Percentiles rank a stretch among this genome's conserved stretches.
Conservation (phyloP, 2,888 invertebrate species). For the Dioctria linearis region DNA sequence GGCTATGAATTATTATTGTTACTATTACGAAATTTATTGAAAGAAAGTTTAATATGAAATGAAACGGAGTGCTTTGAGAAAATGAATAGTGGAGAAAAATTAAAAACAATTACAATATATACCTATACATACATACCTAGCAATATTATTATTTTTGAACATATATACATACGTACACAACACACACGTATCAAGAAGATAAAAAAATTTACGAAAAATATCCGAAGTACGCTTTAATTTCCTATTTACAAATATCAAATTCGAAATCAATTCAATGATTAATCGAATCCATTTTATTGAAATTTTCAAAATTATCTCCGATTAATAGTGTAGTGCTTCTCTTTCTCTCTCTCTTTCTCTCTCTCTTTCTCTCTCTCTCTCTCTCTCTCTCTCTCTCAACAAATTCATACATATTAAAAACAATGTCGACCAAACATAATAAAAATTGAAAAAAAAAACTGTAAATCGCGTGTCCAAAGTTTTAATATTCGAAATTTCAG, state of each 20-base stretch:
- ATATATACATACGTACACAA: conserved; percentile 14
- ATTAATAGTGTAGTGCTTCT: no score
- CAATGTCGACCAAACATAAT: no score
- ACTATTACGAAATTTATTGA: conserved; percentile 50
- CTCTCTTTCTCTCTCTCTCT: no score
- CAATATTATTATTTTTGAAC: conserved; percentile 5
- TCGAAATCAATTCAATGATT: no score
- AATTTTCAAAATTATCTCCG: no score
- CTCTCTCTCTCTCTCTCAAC: no score
- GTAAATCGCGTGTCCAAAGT: no score
- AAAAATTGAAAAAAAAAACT: no score
- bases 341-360: no score
- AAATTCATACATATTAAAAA: no score
- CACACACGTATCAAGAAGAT: neutral
- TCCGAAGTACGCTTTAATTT: conserved; percentile 35
- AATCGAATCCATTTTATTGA: no score
- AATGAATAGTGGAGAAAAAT: conserved; percentile 19
- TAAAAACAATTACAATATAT: neutral
- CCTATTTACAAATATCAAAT: conserved; percentile 11
- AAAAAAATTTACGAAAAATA: neutral
- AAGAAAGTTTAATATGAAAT: conserved; percentile 35
- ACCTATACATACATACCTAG: neutral
- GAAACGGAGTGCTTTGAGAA: conserved; percentile 43
- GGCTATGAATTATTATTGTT: conserved; percentile 44
- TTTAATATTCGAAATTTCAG: no score